These are phyloP conservation scores for Eutolmus rufibarbis DNA, from an alignment of 2,888 invertebrate genomes.

Conservation along the genomic window DNA sequence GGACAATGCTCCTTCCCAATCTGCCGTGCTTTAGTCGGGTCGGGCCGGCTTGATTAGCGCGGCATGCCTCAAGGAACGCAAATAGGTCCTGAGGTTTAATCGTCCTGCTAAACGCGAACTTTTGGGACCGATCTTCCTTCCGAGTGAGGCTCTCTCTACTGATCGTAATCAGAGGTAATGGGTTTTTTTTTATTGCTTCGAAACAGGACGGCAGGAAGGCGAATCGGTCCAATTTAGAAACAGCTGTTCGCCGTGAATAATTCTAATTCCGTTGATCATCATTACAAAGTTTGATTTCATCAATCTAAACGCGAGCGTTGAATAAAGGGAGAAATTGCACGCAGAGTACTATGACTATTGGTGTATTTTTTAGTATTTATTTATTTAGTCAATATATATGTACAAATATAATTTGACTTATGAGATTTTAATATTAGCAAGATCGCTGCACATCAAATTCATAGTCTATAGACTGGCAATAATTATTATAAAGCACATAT, in stretches of 20 bases:
- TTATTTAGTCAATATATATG: too few species aligned
- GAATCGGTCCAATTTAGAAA: background rate
- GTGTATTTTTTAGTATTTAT: too few species aligned
- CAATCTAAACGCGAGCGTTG: background rate
- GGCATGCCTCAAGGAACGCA: background rate
- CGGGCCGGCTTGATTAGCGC: background rate
- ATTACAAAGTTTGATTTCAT: background rate
- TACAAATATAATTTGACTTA: too few species aligned
- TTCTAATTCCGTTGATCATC: background rate
- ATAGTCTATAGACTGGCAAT: too few species aligned
- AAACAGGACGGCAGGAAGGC: background rate
- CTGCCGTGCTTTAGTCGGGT: background rate
- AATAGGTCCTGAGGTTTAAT: background rate
- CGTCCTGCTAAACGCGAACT: background rate
- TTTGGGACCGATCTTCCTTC: background rate
- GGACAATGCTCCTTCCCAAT: background rate
- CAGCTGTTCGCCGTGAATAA: background rate
- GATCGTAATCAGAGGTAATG: background rate
- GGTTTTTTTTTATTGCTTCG: background rate
- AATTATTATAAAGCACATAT: too few species aligned
- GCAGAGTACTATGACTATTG: too few species aligned
- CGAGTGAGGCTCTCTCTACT: background rate
- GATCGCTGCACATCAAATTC: too few species aligned
- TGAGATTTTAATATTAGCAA: too few species aligned
- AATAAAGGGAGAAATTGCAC: too few species aligned